These are phyloP conservation scores for Chamaea fasciata DNA, from an alignment of 2,113 vertebrate genomes.

Conservation along the genomic window DNA sequence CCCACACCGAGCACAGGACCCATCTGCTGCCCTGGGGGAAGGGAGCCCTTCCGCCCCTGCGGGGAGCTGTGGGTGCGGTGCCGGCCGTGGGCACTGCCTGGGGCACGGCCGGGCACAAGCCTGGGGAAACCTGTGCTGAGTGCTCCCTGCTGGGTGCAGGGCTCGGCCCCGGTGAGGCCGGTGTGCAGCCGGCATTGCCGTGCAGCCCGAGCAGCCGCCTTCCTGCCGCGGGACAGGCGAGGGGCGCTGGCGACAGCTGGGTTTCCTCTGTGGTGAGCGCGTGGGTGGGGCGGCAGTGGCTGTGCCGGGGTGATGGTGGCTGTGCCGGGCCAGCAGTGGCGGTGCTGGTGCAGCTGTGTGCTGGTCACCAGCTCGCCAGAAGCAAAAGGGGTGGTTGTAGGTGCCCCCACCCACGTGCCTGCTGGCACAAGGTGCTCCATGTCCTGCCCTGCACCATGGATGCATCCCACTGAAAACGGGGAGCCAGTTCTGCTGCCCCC, in stretches of 20 bases:
- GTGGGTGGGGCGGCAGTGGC: neutral
- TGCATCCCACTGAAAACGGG: fast-evolving
- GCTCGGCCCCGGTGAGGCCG: fast-evolving
- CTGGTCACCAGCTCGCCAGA: neutral
- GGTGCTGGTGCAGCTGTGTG: neutral
- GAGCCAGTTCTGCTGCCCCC: neutral
- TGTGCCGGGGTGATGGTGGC: neutral
- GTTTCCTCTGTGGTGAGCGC: conserved; percentile 28
- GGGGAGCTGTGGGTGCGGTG: neutral
- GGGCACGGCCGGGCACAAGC: fast-evolving
- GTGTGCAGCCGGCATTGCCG: fast-evolving
- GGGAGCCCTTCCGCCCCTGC: neutral
- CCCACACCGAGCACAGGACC: fast-evolving
- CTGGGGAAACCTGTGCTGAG: fast-evolving
- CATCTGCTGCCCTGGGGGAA: neutral
- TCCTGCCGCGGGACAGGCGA: neutral
- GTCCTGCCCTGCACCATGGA: fast-evolving
- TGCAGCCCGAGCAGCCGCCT: neutral
- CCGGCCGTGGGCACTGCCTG: fast-evolving
- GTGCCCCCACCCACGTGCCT: fast-evolving
- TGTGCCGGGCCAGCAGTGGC: neutral
- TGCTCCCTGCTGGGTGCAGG: fast-evolving
- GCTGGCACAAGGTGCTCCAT: fast-evolving
- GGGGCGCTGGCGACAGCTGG: neutral
- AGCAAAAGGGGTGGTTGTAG: neutral